phyloP scores from a whole-genome alignment of 2,113 vertebrate genomes.

The Camelus dromedarius region DNA sequence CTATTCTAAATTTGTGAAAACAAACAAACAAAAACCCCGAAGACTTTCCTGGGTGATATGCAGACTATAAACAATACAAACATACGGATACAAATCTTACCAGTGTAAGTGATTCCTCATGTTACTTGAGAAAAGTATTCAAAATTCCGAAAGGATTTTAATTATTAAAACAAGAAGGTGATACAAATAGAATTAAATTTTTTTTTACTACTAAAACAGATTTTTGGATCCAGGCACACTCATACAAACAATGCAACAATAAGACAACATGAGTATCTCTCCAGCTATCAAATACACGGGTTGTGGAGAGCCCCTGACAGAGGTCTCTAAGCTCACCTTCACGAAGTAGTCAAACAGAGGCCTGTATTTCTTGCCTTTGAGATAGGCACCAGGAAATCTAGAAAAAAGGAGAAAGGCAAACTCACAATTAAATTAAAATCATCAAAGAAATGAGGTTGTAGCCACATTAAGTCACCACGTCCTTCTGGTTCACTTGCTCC shows the following conservation, averaged over 20 bases:
- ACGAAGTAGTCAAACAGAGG: conserved; percentile 97
- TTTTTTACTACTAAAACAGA: neutral
- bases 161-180: neutral
- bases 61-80: neutral
- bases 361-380: conserved; percentile 96
- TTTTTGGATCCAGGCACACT: neutral
- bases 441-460: neutral
- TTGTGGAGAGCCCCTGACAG: rapidly evolving
- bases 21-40: neutral
- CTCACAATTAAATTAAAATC: conserved; percentile 15
- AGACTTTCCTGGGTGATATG: neutral
- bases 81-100: neutral
- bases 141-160: neutral
- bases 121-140: conserved; percentile 15
- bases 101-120: neutral
- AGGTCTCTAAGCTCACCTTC: conserved; percentile 87
- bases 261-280: neutral
- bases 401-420: conserved; percentile 61
- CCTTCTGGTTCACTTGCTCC: neutral
- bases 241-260: neutral
- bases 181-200: neutral
- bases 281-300: neutral
- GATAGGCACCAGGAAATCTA: conserved; percentile 94
- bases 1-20: neutral
- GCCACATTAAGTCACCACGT: neutral